These are phyloP conservation scores for Nowickia ferox DNA, from an alignment of 2,888 invertebrate genomes.

Conservation along the genomic window DNA sequence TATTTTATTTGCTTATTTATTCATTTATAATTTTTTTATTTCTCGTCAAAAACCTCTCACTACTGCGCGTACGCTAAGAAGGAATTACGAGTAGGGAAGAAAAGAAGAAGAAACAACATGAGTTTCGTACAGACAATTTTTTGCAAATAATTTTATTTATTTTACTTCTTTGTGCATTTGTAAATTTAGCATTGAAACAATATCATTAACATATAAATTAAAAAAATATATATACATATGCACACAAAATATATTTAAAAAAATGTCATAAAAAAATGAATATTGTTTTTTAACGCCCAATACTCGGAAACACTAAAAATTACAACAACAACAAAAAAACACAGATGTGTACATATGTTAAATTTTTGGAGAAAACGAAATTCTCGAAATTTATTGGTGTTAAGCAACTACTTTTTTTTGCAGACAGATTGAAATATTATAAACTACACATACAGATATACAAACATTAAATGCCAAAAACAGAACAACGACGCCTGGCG, in stretches of 20 bases:
- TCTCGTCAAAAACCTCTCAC: background rate
- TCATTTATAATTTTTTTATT: too few species aligned
- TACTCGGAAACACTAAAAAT: background rate
- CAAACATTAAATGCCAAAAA: background rate
- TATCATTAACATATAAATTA: background rate
- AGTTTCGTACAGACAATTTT: background rate
- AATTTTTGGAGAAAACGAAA: background rate
- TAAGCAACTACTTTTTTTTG: background rate
- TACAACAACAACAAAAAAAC: background rate
- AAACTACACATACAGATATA: background rate
- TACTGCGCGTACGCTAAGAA: background rate
- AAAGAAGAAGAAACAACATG: background rate
- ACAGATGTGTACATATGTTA: background rate
- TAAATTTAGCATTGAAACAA: slow-evolving; percentile 45
- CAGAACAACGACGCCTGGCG: slow-evolving; percentile 15
- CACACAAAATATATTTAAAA: slow-evolving; percentile 11
- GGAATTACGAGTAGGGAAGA: slow-evolving; percentile 1
- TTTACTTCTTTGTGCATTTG: background rate
- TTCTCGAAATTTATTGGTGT: slow-evolving; percentile 6
- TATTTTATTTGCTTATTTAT: too few species aligned
- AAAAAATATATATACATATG: background rate
- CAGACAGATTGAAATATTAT: slow-evolving; percentile 8
- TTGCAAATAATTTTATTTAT: background rate
- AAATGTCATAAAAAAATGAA: slow-evolving; percentile 50
- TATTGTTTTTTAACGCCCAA: slow-evolving; percentile 37